Percentiles rank a stretch among this genome's conserved stretches.
Conservation (phyloP, 2,797 vertebrate genomes). For the Meriones psammophilus region DNA sequence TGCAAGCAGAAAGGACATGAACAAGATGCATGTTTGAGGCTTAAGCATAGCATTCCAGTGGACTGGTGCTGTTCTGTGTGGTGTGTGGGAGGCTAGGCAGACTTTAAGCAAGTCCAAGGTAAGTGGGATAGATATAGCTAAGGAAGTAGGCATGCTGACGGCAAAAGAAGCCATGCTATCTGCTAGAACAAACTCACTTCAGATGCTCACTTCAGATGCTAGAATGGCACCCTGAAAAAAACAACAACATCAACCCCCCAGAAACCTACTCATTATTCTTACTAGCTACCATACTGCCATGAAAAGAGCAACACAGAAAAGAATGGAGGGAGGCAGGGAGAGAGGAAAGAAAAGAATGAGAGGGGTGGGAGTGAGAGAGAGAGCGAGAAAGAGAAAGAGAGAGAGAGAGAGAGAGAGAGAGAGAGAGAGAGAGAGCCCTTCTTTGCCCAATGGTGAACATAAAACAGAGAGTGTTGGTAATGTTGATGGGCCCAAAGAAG, state of each 20-base stretch:
- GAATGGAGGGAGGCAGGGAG: too few relatives aligned
- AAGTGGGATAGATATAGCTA: not conserved
- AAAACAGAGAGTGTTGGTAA: not conserved
- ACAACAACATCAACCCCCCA: not conserved
- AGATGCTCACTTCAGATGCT: not conserved
- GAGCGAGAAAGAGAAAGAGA: not conserved
- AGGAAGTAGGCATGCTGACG: not conserved
- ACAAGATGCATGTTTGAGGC: accelerated
- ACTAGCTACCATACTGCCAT: not conserved
- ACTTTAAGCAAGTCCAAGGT: not conserved
- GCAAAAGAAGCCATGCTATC: not conserved
- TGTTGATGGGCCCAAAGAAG: not conserved
- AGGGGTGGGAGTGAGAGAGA: not conserved
- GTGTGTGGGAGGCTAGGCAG: not conserved
- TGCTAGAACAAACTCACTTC: not conserved
- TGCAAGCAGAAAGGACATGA: not conserved
- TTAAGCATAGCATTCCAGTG: not conserved
- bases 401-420: not conserved
- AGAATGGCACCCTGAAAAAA: not conserved
- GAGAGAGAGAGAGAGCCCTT: not conserved
- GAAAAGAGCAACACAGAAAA: not conserved
- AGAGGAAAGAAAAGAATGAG: not conserved
- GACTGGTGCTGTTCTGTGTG: not conserved
- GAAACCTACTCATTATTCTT: not conserved
- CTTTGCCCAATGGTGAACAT: not conserved